Evolutionary conservation across 2,888 invertebrate genomes (phyloP).

Genomic region (Epinotia ramella): DNA sequence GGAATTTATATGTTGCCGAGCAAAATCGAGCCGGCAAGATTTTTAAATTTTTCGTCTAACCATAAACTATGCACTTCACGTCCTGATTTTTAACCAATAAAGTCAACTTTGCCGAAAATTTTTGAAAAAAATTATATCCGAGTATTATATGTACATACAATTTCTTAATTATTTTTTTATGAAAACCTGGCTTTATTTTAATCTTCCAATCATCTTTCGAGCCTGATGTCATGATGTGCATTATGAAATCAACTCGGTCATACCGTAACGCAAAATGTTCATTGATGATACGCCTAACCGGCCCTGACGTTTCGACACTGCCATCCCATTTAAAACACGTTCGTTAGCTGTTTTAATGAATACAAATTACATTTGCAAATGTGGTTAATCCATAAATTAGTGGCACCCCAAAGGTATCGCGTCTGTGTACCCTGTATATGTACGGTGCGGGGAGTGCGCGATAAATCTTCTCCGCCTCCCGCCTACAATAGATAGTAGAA

Average conservation of each 20-base stretch:
- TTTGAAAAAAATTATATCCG: too few species aligned
- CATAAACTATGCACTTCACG: too few species aligned
- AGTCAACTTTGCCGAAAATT: too few species aligned
- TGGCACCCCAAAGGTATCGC: slow-evolving; percentile 55
- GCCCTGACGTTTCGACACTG: slow-evolving; percentile 30
- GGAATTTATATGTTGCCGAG: too few species aligned
- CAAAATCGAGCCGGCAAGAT: too few species aligned
- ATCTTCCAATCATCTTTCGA: neutral
- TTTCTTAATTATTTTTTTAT: neutral
- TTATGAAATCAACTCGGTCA: slow-evolving; percentile 18
- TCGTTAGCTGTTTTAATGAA: slow-evolving; percentile 73
- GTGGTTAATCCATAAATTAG: slow-evolving; percentile 84
- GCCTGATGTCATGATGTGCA: neutral
- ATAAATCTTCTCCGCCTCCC: slow-evolving; percentile 50
- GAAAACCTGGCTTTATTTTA: neutral
- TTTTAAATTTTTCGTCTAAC: too few species aligned
- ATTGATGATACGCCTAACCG: slow-evolving; percentile 31
- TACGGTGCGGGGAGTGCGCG: slow-evolving; percentile 39
- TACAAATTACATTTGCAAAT: slow-evolving; percentile 84
- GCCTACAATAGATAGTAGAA: slow-evolving; percentile 46
- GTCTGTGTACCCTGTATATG: slow-evolving; percentile 22
- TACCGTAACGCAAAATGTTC: slow-evolving; percentile 19
- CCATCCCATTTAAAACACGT: slow-evolving; percentile 57
- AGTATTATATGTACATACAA: too few species aligned
- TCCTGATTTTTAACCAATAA: too few species aligned